phyloP scores from a whole-genome alignment of 2,113 vertebrate genomes.

The Halichoerus grypus region DNA sequence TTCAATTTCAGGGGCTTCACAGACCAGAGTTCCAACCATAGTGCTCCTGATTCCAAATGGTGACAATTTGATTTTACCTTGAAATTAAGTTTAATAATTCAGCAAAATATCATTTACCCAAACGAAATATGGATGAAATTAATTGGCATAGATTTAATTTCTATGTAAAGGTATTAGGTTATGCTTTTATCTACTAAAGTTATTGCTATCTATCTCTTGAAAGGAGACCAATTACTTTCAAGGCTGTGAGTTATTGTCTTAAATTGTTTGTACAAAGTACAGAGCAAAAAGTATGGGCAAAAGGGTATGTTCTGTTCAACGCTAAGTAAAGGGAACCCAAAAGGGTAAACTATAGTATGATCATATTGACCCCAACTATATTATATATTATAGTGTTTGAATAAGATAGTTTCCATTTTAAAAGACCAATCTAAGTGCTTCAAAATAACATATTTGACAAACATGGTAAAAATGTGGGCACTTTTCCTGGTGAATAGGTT shows the following conservation, averaged over 20 bases:
- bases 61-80: not conserved
- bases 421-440: not conserved
- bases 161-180: not conserved
- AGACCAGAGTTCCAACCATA: not conserved
- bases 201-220: not conserved
- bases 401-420: not conserved
- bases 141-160: not conserved
- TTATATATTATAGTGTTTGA: not conserved
- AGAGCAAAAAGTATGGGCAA: not conserved
- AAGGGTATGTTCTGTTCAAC: not conserved
- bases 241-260: not conserved
- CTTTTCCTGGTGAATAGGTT: not conserved
- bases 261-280: not conserved
- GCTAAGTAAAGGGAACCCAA: constrained; percentile 10
- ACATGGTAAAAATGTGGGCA: not conserved
- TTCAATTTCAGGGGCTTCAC: not conserved
- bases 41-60: not conserved
- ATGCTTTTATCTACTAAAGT: not conserved
- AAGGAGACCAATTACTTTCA: not conserved
- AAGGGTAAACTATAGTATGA: not conserved
- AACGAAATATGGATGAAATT: not conserved
- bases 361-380: not conserved
- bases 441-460: not conserved
- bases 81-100: constrained; percentile 22
- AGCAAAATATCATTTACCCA: constrained; percentile 3